Evolutionary conservation across 2,888 invertebrate species (phyloP), one percentile per base, ranked within the genome.

Genomic region (Nipponacmea schrenckii): DNA sequence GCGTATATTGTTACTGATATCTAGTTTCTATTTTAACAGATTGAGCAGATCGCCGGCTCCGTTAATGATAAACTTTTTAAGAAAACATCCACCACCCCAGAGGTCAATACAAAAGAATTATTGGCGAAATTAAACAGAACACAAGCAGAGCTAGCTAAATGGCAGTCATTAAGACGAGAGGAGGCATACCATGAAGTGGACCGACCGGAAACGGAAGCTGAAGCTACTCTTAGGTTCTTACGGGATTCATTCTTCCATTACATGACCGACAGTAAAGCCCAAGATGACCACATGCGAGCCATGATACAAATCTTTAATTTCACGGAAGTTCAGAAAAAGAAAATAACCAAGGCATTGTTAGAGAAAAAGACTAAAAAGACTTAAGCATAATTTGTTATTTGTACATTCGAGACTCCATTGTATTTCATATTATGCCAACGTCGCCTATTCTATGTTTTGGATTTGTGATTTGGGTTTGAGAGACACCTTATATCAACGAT

Each of bases 221-320:
- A 84, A 14, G 84, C 82, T 8, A 84, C 81, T 2, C 77, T 87
- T 10, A 72, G 79, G 14, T 87, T 87, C 70, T 78, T 87, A 10
- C 82, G 81, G 46, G 87, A 86, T 75, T 81, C 85, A 2, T 82
- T 87, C 71, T 86, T 81, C 70, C 87, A 87, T 72, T 87, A 83
- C 68, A 69, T 86, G n/a, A 85, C 84, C 2, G 81, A 82, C 44
- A 77, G 81, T 14, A 73, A 79, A 0, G 84, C 81, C 48, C 79
- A 80, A 24, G 77, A 76, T n/a, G 80, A 80, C 27, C 86, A 87
- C 65, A 72, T 87, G 46, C 69, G 82, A 15, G 87, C 87, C 0
- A 84, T 87, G 75, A 82, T 86, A n/a, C 79, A 81, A 39, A 86
- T 87, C 26, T 81, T 87, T 50, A 80, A 79, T 44, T 87, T 78